Evolutionary conservation across 2,797 vertebrate species (phyloP).

Genomic region (Callimico goeldii): DNA sequence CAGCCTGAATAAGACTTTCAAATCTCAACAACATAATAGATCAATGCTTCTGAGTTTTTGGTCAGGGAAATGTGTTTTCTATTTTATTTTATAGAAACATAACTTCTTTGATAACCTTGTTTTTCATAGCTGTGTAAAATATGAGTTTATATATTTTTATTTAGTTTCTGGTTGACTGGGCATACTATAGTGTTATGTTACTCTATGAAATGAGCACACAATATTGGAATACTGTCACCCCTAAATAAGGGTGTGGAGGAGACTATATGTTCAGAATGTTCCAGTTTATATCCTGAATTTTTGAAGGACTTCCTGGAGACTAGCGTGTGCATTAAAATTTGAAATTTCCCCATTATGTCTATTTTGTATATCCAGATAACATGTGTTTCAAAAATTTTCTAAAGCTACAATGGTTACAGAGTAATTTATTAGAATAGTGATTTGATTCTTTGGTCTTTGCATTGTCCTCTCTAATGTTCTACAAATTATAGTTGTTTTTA

Average conservation of each 20-base stretch:
- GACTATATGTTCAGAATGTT: constrained; percentile 3
- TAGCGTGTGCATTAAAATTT: not conserved
- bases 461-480: not conserved
- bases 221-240: not conserved
- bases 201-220: not conserved
- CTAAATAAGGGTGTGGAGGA: not conserved
- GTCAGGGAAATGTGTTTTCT: not conserved
- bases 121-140: constrained; percentile 53
- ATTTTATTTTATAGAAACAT: constrained; percentile 51
- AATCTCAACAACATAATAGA: constrained; percentile 53
- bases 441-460: not conserved
- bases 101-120: constrained; percentile 59
- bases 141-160: constrained; percentile 32
- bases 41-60: not conserved
- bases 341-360: not conserved
- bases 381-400: not conserved
- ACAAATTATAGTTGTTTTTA: not conserved
- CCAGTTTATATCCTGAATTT: not conserved
- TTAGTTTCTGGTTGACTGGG: constrained; percentile 26
- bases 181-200: not conserved
- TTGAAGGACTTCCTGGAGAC: not conserved
- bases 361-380: not conserved
- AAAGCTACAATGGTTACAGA: not conserved
- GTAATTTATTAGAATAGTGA: not conserved
- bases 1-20: constrained; percentile 55